Conservation (phyloP, 1,140 invertebrate genomes). For the Cardiocondyla obscurior region DNA sequence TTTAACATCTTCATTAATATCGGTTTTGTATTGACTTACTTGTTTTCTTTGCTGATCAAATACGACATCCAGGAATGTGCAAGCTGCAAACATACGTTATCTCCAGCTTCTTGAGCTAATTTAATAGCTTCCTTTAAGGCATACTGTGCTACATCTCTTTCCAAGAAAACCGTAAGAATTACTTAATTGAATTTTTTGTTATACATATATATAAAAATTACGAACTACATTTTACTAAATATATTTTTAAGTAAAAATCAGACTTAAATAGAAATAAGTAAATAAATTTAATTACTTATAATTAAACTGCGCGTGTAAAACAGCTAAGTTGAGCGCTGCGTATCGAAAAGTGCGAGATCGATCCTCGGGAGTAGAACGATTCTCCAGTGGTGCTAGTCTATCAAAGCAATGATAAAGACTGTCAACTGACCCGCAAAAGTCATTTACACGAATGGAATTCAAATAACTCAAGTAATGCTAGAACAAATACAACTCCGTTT, state of each 20-base stretch:
- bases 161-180: conserved; percentile 60
- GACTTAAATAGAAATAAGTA: neutral
- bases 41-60: conserved; percentile 83
- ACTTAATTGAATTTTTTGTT: neutral
- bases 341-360: conserved; percentile 92
- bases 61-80: conserved; percentile 92
- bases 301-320: conserved; percentile 93
- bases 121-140: conserved; percentile 93
- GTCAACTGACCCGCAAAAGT: conserved; percentile 93
- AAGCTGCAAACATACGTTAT: conserved; percentile 93
- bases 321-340: conserved; percentile 94
- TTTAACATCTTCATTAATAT: neutral
- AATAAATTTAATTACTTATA: conserved; percentile 87
- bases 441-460: conserved; percentile 93
- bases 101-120: conserved; percentile 94
- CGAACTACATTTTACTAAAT: neutral
- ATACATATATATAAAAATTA: neutral
- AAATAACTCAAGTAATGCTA: conserved; percentile 96
- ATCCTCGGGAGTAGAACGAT: conserved; percentile 85
- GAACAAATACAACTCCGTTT: conserved; percentile 73
- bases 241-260: neutral
- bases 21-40: conserved; percentile 66
- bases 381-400: conserved; percentile 86
- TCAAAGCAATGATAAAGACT: conserved; percentile 95
- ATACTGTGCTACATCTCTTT: conserved; percentile 89